Base-by-base conservation (phyloP, 2,888 invertebrate species). In the Rapana venosa region DNA sequence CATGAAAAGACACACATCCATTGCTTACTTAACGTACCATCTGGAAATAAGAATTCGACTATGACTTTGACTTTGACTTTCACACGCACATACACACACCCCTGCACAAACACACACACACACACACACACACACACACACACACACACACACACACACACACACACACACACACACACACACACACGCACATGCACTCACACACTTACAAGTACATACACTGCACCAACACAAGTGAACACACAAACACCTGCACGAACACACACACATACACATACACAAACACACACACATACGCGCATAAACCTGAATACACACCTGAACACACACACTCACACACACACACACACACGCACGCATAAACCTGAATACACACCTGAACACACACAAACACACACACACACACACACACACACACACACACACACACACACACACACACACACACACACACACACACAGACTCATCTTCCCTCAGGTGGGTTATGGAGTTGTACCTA, bases 91-190 rank as follows among this genome's bases (percentile, higher is more conserved):
- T 26, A 84, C 47, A 84, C 47, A 6, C 36, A 8, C 11, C 1
- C 84, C 36, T 26, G 0, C 47, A 47, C 84, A 2, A 1, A 8
- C 47, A 47, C 84, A 84, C 84, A 84, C 47, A 47, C 84, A 8
- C 47, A 47, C 84, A 47, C 84, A 47, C 47, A 84, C 84, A 35
- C 36, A 35, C 84, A 47, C 84, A 84, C 84, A 47, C 84, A 47
- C 47, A 22, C 84, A 30, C 84, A 15, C 84, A 56, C 84, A 56
- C 84, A 56, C 36, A 26, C 47, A 26, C 84, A 36, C 84, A 36
- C 84, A 84, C 84, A 36, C 84, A 36, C 84, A 47, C 84, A 36
- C 84, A 84, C 83, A 32, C 83, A 83, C 84, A 11, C 36, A 47
- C 84, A 8, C 84, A 22, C 84, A 84, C 84, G 47, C 84, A 84